A percentile compares a stretch with the other conserved stretches of the same genome.
Evolutionary conservation across 2,888 invertebrate genomes (phyloP).

Genomic region (Heliconius ethilla): DNA sequence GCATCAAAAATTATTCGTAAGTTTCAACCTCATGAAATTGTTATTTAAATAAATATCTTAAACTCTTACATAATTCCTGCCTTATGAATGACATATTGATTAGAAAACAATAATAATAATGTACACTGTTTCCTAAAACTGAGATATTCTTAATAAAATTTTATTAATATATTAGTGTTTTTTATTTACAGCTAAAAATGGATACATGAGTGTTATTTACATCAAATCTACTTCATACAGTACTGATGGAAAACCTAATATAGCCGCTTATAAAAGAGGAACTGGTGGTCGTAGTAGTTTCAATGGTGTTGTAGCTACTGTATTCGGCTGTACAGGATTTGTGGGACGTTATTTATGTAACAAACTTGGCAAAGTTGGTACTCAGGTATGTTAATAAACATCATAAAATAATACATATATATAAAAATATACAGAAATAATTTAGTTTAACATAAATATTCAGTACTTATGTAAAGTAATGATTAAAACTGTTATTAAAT

Average conservation of each 20-base stretch:
- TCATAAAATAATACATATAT: background rate
- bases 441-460: background rate
- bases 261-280: conserved; percentile 88
- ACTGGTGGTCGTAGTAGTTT: conserved; percentile 97
- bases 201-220: conserved; percentile 71
- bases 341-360: conserved; percentile 94
- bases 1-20: conserved; percentile 69
- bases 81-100: conserved; percentile 24
- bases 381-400: conserved; percentile 82
- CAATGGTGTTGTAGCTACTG: conserved; percentile 98
- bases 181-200: conserved; percentile 62
- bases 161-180: background rate
- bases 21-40: conserved; percentile 46
- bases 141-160: background rate
- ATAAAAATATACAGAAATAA: background rate
- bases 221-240: conserved; percentile 79
- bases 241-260: conserved; percentile 80
- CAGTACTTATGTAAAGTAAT: background rate
- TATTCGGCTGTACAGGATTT: conserved; percentile 96
- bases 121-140: background rate
- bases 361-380: conserved; percentile 92
- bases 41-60: conserved; percentile 39
- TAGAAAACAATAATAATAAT: conserved; percentile 19
- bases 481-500: background rate
- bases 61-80: conserved; percentile 69